Percentiles rank a stretch among this genome's conserved stretches.
These are phyloP conservation scores for Electrona antarctica DNA, from an alignment of 2,113 vertebrate genomes.

Conservation along the genomic window DNA sequence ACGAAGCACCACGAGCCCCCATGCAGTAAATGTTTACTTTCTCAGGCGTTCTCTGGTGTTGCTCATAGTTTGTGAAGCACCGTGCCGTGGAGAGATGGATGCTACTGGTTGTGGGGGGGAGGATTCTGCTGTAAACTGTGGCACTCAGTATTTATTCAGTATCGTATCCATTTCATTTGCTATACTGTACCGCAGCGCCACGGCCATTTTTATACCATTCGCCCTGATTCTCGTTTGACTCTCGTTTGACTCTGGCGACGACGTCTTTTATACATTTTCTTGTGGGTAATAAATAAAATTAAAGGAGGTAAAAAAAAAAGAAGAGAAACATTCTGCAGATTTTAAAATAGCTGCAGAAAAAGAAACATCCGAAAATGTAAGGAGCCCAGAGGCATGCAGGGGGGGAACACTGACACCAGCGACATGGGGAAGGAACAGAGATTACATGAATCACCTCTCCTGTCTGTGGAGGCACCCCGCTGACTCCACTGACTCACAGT, in stretches of 20 bases:
- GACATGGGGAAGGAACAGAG: conserved; percentile 18
- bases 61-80: conserved; percentile 14
- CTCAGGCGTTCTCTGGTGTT: conserved; percentile 29
- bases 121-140: conserved; percentile 30
- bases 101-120: conserved; percentile 9
- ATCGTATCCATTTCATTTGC: conserved; percentile 24
- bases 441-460: conserved; percentile 43
- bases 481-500: conserved; percentile 23
- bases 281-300: no score
- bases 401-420: conserved; percentile 18
- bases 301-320: neutral
- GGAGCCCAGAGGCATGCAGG: conserved; percentile 19
- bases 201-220: no score
- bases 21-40: conserved; percentile 41
- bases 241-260: no score
- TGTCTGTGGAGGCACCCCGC: conserved; percentile 4
- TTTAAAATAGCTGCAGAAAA: conserved; percentile 17
- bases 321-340: neutral
- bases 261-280: no score
- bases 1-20: conserved; percentile 28
- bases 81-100: conserved; percentile 4
- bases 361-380: conserved; percentile 2
- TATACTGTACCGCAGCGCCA: neutral
- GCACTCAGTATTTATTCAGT: conserved; percentile 11
- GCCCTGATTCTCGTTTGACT: no score